Base-by-base conservation (phyloP, 2,888 invertebrate genomes). In the Erannis defoliaria region DNA sequence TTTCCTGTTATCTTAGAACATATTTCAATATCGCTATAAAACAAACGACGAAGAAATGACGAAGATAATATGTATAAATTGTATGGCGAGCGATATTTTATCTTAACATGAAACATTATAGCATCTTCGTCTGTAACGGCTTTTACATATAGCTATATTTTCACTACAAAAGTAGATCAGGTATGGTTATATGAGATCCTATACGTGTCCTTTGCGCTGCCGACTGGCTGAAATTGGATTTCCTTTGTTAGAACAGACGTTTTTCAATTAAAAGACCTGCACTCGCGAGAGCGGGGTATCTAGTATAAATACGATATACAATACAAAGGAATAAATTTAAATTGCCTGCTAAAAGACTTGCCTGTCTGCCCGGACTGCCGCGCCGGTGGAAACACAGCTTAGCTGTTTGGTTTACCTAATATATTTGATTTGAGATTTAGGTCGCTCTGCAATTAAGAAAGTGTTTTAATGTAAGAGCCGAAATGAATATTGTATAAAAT, bases 221-320 rank as follows among this genome's bases (percentile, higher is more conserved):
- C 71, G 71, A 67, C 71, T 68, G 77, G 78, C 76, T 80, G 77
- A 81, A 87, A 85, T 85, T 81, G 83, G 75, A 80, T 84, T 78
- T 71, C 61, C 78, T 80, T 82, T 84, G 81, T 84, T 82, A 76
- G 81, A 74, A 64, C 74, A 76, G 74, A 76, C 80, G 78, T 80
- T 82, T 84, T 87, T 80, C 85, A 87, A 89, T 88, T 88, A 88
- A 86, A 80, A 83, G 69, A 70, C 68, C 80, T 73, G 77, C 65
- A 68, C 72, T 62, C 66, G 64, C 67, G 73, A 79, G 77, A 72
- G 62, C 65, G 40, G 66, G 57, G 68, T 70, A 68, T 58, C 14
- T 35, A 35, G 38, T 12, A 19, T 21, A n/a, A 5, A 21, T n/a
- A 23, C 42, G 19, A 37, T 29, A 16, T 19, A 35, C n/a, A 38